Conservation (phyloP, 2,797 vertebrate species). For the Trematomus bernacchii region DNA sequence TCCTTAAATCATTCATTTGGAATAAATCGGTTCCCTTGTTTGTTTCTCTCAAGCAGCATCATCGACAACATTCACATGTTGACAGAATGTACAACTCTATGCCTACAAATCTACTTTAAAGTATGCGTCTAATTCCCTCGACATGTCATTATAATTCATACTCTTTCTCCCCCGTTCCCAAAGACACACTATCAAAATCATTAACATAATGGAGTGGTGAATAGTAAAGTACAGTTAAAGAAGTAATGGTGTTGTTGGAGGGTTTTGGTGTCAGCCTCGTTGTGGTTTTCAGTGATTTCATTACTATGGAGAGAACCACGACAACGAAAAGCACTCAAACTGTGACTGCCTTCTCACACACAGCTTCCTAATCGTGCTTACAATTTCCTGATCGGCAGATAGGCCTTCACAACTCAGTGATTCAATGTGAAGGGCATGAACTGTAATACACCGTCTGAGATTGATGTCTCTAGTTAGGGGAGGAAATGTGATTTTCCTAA, state of each 20-base stretch:
- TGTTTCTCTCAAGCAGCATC: slow-evolving; percentile 58
- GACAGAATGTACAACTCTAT: slow-evolving; percentile 44
- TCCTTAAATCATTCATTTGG: slow-evolving; percentile 67
- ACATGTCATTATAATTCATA: slow-evolving; percentile 41
- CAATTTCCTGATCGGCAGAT: slow-evolving; percentile 44
- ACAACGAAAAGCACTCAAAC: slow-evolving; percentile 62
- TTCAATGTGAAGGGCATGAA: slow-evolving; percentile 25
- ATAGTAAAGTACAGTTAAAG: slow-evolving; percentile 43
- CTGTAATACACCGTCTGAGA: slow-evolving; percentile 26
- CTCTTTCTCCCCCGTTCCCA: slow-evolving; percentile 17
- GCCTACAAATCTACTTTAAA: slow-evolving; percentile 15
- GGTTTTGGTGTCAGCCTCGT: slow-evolving; percentile 5
- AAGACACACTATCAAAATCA: slow-evolving; percentile 51
- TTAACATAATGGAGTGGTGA: slow-evolving; percentile 61
- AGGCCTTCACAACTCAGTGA: slow-evolving; percentile 42
- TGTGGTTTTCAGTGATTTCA: slow-evolving; percentile 30
- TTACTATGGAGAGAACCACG: slow-evolving; percentile 47
- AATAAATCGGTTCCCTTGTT: slow-evolving; percentile 70
- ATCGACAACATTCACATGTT: slow-evolving; percentile 57
- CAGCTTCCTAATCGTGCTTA: slow-evolving; percentile 57
- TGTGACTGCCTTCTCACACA: slow-evolving; percentile 64
- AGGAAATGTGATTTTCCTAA: slow-evolving; percentile 26
- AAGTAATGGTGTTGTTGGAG: slow-evolving; percentile 22
- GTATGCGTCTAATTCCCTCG: slow-evolving; percentile 26
- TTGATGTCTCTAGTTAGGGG: slow-evolving; percentile 47